Base-by-base conservation (phyloP, 1,140 invertebrate species). In the Pachyrhynchus sulphureomaculatus region DNA sequence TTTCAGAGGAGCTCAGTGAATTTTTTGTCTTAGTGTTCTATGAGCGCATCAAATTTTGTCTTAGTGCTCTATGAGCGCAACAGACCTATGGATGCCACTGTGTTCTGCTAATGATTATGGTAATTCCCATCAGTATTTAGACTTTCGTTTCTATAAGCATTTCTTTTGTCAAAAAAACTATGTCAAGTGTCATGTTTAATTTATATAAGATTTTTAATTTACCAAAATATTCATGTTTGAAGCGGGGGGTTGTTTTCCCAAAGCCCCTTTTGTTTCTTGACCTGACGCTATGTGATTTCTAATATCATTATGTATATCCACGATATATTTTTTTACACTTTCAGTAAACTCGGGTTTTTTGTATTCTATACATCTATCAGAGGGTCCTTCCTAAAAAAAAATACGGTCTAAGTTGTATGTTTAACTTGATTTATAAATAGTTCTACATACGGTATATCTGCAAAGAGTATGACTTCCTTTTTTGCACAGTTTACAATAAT, bases 231-330 rank as follows among this genome's bases (percentile, higher is more conserved):
- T 47, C 64, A 66, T 66, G 45, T 66, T 57, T 29, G 58, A n/a
- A 13, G 64, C 64, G 20, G 64, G 6, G 1, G 64, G 59, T 58
- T 57, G 64, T 23, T 41, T 42, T 15, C 63, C 63, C 9, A 65
- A 21, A 18, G 34, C 12, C 33, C 64, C 64, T 41, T 39, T 58
- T 10, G 23, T 53, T 54, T 62, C 64, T 15, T 52, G 45, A 2
- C 64, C 64, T 13, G 64, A 66, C 10, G 64, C 64, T 6, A 66
- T 41, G 39, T 62, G 59, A 49, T 66, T 59, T 39, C 64, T 47
- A 17, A 66, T 62, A 52, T 62, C 59, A 33, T 66, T 66, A 41
- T 66, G 64, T 13, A 66, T 41, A 26, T 62, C 55, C 10, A 62
- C 37, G 34, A 66, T 62, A 13, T 58, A 59, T 32, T 53, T 57